These are phyloP conservation scores for Chelonia mydas DNA, from an alignment of 2,797 vertebrate species.

Conservation along the genomic window DNA sequence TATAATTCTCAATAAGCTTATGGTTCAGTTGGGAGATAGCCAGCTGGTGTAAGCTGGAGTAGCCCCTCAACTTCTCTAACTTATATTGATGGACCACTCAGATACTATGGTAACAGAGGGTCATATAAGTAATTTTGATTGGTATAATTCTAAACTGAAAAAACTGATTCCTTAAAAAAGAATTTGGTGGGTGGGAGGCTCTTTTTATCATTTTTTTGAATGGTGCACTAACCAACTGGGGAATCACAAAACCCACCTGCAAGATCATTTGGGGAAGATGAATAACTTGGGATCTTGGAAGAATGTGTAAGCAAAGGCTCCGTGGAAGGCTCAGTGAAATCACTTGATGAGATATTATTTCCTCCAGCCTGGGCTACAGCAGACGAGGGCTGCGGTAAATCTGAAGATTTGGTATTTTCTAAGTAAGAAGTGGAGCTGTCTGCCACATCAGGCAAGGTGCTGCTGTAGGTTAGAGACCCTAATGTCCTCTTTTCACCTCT, in stretches of 20 bases:
- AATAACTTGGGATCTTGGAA: too few relatives aligned
- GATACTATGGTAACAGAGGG: neutral
- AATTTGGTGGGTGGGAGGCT: neutral
- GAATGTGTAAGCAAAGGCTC: too few relatives aligned
- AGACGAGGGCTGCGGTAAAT: accelerated
- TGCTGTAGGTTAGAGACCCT: accelerated
- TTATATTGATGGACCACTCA: neutral
- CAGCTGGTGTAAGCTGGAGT: neutral
- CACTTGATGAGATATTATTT: too few relatives aligned
- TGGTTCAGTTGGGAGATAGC: neutral
- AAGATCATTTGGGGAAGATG: too few relatives aligned
- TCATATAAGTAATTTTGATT: neutral
- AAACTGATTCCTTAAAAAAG: neutral
- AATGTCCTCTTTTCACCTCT: neutral
- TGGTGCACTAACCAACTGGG: neutral
- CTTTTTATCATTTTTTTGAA: neutral
- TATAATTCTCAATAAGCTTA: too few relatives aligned
- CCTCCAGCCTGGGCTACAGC: neutral
- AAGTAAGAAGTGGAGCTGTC: neutral
- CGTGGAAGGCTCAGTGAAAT: too few relatives aligned
- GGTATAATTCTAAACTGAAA: neutral
- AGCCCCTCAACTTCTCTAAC: neutral
- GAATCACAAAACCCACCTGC: too few relatives aligned
- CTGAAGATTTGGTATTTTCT: neutral
- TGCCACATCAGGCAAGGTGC: accelerated